phyloP scores from a whole-genome alignment of 2,113 vertebrate species.

The Hippocampus mohnikei region DNA sequence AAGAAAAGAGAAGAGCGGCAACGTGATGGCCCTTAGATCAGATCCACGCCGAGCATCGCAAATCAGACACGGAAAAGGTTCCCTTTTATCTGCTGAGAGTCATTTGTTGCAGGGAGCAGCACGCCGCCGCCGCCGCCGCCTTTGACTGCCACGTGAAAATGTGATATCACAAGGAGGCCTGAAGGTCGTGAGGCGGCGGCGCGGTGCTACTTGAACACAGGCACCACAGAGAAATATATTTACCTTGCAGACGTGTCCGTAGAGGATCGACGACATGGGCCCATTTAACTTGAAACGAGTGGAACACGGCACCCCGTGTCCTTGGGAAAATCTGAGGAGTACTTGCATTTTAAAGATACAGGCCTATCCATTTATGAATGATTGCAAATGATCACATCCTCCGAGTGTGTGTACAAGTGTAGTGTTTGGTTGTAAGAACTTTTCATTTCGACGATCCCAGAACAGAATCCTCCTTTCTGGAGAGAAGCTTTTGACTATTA shows the following conservation, averaged over 20 bases:
- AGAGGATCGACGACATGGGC: not conserved
- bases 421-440: not conserved
- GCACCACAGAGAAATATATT: not conserved
- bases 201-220: not conserved
- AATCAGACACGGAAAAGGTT: constrained; percentile 61
- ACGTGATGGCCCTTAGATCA: constrained; percentile 61
- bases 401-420: not conserved
- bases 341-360: not conserved
- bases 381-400: not conserved
- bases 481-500: constrained; percentile 41
- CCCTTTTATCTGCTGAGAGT: constrained; percentile 70
- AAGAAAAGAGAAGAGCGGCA: constrained; percentile 30
- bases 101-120: constrained; percentile 53
- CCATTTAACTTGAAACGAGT: not conserved
- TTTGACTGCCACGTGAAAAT: constrained; percentile 52
- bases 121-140: constrained; percentile 40
- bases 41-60: constrained; percentile 53
- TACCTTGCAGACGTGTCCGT: constrained; percentile 1
- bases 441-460: constrained; percentile 41
- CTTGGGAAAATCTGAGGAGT: not conserved
- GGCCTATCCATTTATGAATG: not conserved
- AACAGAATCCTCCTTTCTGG: constrained; percentile 38
- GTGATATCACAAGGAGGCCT: constrained; percentile 15
- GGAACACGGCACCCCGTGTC: not conserved
- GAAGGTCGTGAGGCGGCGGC: constrained; percentile 11